phyloP scores from a whole-genome alignment of 1,140 invertebrate genomes.

The Drosophila kanapiae region DNA sequence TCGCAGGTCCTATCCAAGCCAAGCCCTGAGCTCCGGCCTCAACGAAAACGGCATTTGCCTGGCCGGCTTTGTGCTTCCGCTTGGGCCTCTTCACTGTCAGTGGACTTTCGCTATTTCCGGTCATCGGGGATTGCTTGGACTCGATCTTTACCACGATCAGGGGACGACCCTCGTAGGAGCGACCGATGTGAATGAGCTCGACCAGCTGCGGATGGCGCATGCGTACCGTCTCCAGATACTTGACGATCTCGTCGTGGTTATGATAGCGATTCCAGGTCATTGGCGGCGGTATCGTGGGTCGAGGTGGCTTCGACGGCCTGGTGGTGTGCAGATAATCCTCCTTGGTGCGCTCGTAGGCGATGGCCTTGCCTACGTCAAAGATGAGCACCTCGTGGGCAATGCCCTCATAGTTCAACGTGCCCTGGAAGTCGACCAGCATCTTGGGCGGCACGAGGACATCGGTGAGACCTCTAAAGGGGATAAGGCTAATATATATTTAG shows the following conservation, averaged over 20 bases:
- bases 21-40: constrained; percentile 92
- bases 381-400: constrained; percentile 90
- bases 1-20: constrained; percentile 94
- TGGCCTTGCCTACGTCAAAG: constrained; percentile 90
- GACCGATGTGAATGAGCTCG: constrained; percentile 89
- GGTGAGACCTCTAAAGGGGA: constrained; percentile 87
- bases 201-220: constrained; percentile 88
- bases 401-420: constrained; percentile 88
- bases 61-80: constrained; percentile 64
- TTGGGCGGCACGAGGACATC: constrained; percentile 91
- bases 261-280: constrained; percentile 90
- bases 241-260: constrained; percentile 88
- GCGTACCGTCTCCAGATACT: constrained; percentile 89
- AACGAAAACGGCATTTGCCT: constrained; percentile 88
- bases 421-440: constrained; percentile 88
- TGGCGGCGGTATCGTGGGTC: background rate
- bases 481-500: background rate
- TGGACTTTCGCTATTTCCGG: constrained; percentile 32
- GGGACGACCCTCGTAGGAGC: constrained; percentile 90
- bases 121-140: constrained; percentile 55
- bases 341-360: constrained; percentile 86
- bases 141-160: constrained; percentile 86
- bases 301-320: constrained; percentile 50
- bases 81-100: constrained; percentile 69
- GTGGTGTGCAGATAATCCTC: constrained; percentile 69